Base-by-base conservation (phyloP, 2,888 invertebrate species). In the Rhamphomyia laevipes region DNA sequence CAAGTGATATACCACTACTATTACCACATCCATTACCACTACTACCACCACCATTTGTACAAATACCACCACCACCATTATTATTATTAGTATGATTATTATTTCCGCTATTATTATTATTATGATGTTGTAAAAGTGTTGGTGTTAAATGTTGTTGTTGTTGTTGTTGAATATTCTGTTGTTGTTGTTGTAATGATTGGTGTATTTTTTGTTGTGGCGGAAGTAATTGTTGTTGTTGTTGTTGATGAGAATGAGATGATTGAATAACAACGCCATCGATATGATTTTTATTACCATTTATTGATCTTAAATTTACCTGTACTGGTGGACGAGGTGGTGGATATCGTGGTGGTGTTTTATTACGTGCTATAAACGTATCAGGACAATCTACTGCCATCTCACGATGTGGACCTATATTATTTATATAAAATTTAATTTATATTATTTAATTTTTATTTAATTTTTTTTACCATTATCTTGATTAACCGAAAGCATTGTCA, bases 311-410 rank as follows among this genome's bases (percentile, higher is more conserved):
- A 27, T 27, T 64, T 67, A 81, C 78, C 77, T 80, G 80, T 49
- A 52, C 50, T 57, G 80, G 76, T 58, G 81, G 81, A 60, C 84
- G 80, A 47, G 86, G 86, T 45, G 88, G 87, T 55, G 88, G 88
- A 77, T 89, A 92, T 62, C 90, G 78, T 37, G 92, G 93, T 41
- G 91, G 89, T 56, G 90, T 90, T 74, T 93, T 93, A 72, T 86
- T 86, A 63, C 86, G 77, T 58, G 86, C 90, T 64, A 91, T 83
- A 76, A 93, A 93, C 63, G 85, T 86, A 70, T 93, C 93, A 65
- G 96, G 96, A 63, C 94, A 94, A 75, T 96, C 96, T 71, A 96
- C 94, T 68, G 96, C 93, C 90, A 95, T 92, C 81, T 96, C 96
- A 68, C 95, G 84, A 78, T 94, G 94, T 65, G 90, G 89, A 71